Base-by-base conservation (phyloP, 1,140 invertebrate genomes). In the Protaetia brevitarsis region DNA sequence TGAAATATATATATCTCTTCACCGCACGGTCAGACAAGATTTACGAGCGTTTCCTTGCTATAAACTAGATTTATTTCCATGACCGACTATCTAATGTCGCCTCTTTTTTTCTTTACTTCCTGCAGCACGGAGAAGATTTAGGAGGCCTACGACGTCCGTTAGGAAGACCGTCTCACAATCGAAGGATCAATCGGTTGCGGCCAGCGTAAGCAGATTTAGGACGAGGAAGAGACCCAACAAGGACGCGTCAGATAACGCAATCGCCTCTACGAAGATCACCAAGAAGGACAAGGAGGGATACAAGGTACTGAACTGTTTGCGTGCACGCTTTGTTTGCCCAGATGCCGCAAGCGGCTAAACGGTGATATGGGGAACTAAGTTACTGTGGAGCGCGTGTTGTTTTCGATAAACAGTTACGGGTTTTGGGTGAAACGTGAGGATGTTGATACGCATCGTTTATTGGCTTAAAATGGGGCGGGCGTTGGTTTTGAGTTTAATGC, bases 121-220 rank as follows among this genome's bases (percentile, higher is more conserved):
- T n/a, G n/a, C 77, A 66, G 79, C 80, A 31, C 80, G 83, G 66
- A 80, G 83, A 72, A 76, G 84, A 75, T 78, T 84, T 65, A 78
- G 83, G 10, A 78, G 83, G 41, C 79, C 16, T 26, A 60, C 51
- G 71, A 71, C 51, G 65, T 73, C 71, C 37, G 31, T 60, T 63
- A 67, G 71, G n/a, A 72, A 77, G 10, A 74, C 77, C 58, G 75
- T 79, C 19, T 77, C 78, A 29, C 71, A 75, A 21, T 80, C 80
- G 8, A 82, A 73, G 67, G 84, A 91, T 80, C 83, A 91, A 83
- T 84, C 86, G 69, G 82, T 85, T 28, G 85, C 85, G 13, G 82
- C 84, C 5, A 87, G 82, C 79, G 88, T 82, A 76, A 85, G 85
- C 78, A 84, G 84, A 78, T 87, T 88, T 37, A 87, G 89, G 73